phyloP scores from a whole-genome alignment of 2,113 vertebrate species.

The Riparia riparia region DNA sequence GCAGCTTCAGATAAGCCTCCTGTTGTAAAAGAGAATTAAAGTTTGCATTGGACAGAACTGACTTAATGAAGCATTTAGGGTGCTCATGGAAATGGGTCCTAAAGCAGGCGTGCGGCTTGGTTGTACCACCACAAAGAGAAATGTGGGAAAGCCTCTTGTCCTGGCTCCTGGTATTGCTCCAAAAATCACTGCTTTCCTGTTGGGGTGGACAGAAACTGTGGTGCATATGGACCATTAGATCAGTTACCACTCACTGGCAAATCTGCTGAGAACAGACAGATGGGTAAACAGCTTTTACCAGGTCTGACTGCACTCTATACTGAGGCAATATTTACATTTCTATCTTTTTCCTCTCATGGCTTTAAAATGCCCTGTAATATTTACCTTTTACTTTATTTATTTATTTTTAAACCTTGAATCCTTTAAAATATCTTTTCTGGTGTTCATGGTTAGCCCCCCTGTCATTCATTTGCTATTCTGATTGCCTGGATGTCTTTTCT shows the following conservation, averaged over 20 bases:
- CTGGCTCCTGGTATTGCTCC: not conserved
- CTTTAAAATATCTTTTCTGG: not conserved
- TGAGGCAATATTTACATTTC: not conserved
- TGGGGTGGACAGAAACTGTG: not conserved
- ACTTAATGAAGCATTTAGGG: not conserved
- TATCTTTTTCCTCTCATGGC: not conserved
- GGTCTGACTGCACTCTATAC: not conserved
- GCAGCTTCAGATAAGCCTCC: not conserved
- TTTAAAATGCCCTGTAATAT: not conserved
- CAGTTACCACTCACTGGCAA: not conserved
- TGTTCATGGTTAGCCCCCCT: not conserved
- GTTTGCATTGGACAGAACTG: not conserved
- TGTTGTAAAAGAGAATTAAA: not conserved
- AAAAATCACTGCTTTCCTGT: not conserved
- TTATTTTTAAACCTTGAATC: not conserved
- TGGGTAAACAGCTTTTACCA: conserved; percentile 3
- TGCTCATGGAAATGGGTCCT: not conserved
- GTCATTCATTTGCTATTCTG: not conserved
- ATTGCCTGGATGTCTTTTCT: not conserved
- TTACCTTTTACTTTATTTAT: not conserved
- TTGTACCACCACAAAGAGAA: not conserved
- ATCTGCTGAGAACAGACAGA: not conserved
- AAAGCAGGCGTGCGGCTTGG: not conserved
- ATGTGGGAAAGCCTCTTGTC: not conserved
- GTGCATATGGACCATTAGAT: not conserved